Evolutionary conservation across 2,113 vertebrate species (phyloP), one percentile per base, ranked within the genome.

Genomic region (Heterochromis multidens): DNA sequence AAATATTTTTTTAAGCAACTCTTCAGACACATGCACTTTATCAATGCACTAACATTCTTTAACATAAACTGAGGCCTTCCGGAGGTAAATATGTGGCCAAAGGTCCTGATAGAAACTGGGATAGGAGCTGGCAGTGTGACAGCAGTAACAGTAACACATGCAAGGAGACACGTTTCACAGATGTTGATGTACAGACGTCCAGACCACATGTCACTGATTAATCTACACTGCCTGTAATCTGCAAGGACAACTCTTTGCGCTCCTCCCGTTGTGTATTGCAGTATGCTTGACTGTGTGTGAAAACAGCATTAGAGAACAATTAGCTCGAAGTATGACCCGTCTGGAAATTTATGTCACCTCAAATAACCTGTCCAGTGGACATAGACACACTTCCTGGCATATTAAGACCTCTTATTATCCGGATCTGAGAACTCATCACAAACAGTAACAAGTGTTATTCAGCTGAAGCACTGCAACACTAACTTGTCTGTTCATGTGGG

Each of bases 161-260:
- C 21, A 27, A 54, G 40, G 4, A 16, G 43, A 31, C 23, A 76
- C 2, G 4, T 80, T 58, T 82, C 80, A 80, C 70, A 58, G 25
- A 70, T 62, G 49, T 58, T 37, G 19, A 12, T 27, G 46, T 14
- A 27, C 1, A 61, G 59, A 74, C 62, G 56, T 46, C 23, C 4
- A 25, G 35, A 85, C 33, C 13, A 56, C 62, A 21, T 77, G 80
- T 87, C 77, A 90, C 58, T 90, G 49, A 86, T 90, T 91, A 76
- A 89, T 85, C 87, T 25, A 46, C 57, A 21, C 19, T 11, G 19
- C 12, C n/a, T 19, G 16, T 46, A 35, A 62, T 81, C 77, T 61
- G 25, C 23, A n/a, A 8, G 23, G 13, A 37, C 25, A 35, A 83
- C 8, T 37, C 16, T 85, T 56, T 83, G 81, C 37, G 25, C 23